Percentiles rank a stretch among this genome's conserved stretches.
phyloP scores from a whole-genome alignment of 1,140 invertebrate species.

The Oedothorax gibbosus region DNA sequence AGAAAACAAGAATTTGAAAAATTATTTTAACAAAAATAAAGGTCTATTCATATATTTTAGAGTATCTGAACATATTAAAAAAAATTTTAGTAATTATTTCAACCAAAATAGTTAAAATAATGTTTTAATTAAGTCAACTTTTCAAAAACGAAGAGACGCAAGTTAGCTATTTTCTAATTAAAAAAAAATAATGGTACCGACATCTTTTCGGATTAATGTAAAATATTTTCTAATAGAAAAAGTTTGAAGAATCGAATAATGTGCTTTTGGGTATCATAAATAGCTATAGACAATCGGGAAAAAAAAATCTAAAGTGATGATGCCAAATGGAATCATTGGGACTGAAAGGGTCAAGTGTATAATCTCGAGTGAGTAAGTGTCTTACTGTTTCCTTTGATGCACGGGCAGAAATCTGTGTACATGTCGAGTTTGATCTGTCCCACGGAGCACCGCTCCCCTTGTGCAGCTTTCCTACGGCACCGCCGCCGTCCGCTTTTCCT shows the following conservation, averaged over 20 bases:
- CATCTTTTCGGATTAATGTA: too few species aligned
- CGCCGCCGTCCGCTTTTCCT: conserved; percentile 15
- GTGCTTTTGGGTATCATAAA: background rate
- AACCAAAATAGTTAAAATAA: too few species aligned
- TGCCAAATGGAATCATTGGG: too few species aligned
- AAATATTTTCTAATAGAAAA: too few species aligned
- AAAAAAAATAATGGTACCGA: background rate
- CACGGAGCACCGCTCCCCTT: conserved; percentile 33
- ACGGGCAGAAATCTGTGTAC: conserved; percentile 52
- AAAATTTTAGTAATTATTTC: too few species aligned
- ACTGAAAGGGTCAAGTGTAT: too few species aligned
- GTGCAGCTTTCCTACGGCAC: conserved; percentile 24
- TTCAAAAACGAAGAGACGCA: background rate
- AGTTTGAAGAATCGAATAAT: background rate
- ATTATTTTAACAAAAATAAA: too few species aligned
- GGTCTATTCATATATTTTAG: too few species aligned
- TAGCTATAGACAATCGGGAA: background rate
- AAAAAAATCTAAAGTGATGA: background rate
- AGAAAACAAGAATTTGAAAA: too few species aligned
- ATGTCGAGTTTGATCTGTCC: conserved; percentile 55
- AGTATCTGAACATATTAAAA: too few species aligned
- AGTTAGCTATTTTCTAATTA: background rate
- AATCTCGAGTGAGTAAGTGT: background rate
- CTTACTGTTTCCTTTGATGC: conserved; percentile 56
- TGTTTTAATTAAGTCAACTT: too few species aligned